Evolutionary conservation across 2,888 invertebrate genomes (phyloP).

Genomic region (Xestoiulus laeticollis): DNA sequence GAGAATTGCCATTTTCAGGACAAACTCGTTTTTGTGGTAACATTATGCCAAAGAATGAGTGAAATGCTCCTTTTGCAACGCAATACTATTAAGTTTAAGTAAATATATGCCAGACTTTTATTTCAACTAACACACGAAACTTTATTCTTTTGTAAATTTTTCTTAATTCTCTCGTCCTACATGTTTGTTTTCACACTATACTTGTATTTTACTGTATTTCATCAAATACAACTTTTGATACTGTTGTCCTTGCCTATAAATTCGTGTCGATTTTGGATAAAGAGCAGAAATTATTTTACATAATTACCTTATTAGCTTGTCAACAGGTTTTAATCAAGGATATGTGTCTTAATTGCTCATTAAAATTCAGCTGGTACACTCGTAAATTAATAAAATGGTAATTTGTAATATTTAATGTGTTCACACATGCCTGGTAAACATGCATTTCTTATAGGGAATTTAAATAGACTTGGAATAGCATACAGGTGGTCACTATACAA

Average conservation of each 20-base stretch:
- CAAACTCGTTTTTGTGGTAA: not conserved
- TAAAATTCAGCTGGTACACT: too few relatives aligned
- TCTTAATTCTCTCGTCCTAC: not conserved
- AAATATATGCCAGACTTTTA: not conserved
- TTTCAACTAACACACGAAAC: not conserved
- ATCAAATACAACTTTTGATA: not conserved
- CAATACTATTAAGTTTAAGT: not conserved
- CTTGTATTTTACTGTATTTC: not conserved
- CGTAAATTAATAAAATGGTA: too few relatives aligned
- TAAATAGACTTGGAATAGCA: too few relatives aligned
- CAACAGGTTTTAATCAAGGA: too few relatives aligned
- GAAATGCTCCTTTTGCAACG: not conserved
- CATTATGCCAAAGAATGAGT: not conserved
- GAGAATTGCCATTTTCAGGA: not conserved
- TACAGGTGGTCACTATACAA: too few relatives aligned
- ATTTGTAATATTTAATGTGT: too few relatives aligned
- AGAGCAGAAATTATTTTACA: too few relatives aligned
- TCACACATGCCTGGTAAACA: too few relatives aligned
- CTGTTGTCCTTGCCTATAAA: not conserved
- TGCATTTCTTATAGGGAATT: too few relatives aligned
- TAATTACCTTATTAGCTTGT: too few relatives aligned
- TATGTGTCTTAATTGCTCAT: too few relatives aligned
- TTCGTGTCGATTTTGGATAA: not conserved
- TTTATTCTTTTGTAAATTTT: not conserved
- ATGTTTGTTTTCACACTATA: not conserved